Conservation (phyloP, 1,140 invertebrate species). For the Pantala flavescens region DNA sequence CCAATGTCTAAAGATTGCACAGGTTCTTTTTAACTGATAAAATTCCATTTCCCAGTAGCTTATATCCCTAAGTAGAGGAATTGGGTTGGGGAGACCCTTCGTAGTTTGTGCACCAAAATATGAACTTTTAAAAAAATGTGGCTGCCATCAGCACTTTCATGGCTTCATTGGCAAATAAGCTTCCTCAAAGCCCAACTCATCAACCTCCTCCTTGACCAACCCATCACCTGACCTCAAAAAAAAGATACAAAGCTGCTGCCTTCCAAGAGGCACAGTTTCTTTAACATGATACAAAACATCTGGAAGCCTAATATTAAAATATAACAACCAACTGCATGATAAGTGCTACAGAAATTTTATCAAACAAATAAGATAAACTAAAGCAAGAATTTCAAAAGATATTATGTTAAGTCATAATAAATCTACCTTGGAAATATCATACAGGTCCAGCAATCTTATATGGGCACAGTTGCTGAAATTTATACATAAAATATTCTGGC, state of each 20-base stretch:
- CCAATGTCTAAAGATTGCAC: slow-evolving; percentile 6
- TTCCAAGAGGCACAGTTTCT: not conserved
- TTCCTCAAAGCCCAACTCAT: not conserved
- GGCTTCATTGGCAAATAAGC: not conserved
- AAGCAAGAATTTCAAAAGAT: no score
- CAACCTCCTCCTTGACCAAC: not conserved
- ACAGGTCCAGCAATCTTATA: not conserved
- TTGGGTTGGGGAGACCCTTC: not conserved
- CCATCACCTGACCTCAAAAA: not conserved
- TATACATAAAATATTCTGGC: slow-evolving; percentile 7
- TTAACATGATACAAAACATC: not conserved
- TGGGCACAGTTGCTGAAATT: not conserved
- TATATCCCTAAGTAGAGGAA: not conserved
- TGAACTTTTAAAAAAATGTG: slow-evolving; percentile 4
- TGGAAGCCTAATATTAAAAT: not conserved
- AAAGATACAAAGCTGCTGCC: not conserved
- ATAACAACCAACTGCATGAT: not conserved
- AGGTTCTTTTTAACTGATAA: not conserved
- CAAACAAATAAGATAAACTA: not conserved
- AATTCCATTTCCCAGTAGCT: not conserved
- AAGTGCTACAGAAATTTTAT: not conserved
- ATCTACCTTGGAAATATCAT: not conserved
- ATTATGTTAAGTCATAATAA: not conserved
- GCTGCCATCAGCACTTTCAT: not conserved
- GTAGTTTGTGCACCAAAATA: slow-evolving; percentile 6